A percentile compares a stretch with the other conserved stretches of the same genome.
phyloP scores from a whole-genome alignment of 2,888 invertebrate genomes.

The Lissocephala sabroskyi region DNA sequence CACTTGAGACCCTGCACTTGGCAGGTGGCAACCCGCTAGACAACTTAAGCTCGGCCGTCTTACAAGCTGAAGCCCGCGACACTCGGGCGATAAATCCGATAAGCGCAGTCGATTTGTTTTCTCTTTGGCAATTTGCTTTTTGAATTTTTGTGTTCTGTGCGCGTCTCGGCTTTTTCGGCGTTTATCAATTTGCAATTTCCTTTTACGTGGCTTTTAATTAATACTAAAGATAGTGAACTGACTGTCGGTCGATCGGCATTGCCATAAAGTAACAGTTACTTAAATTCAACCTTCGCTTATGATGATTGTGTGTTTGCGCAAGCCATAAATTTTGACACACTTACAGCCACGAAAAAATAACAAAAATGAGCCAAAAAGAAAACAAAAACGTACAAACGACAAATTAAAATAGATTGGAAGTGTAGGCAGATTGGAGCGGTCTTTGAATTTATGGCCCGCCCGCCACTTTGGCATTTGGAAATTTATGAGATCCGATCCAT shows the following conservation, averaged over 20 bases:
- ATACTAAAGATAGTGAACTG: slow-evolving; percentile 53
- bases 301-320: slow-evolving; percentile 42
- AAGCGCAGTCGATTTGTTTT: no score
- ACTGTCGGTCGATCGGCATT: slow-evolving; percentile 6
- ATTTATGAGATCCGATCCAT: no score
- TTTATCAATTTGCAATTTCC: slow-evolving; percentile 47
- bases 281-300: slow-evolving; percentile 40
- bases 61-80: no score
- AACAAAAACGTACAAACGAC: slow-evolving; percentile 6
- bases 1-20: no score
- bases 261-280: slow-evolving; percentile 41
- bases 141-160: no score
- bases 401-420: slow-evolving; percentile 46
- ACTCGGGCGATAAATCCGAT: no score
- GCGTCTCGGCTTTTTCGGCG: slow-evolving; percentile 9
- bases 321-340: slow-evolving; percentile 49
- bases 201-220: slow-evolving; percentile 55
- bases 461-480: slow-evolving; percentile 31
- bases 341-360: no score
- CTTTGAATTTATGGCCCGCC: slow-evolving; percentile 40
- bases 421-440: slow-evolving; percentile 23
- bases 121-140: slow-evolving; percentile 27
- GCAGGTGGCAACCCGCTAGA: no score
- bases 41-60: no score
- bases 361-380: no score